These are phyloP conservation scores for Psettodes erumei DNA, from an alignment of 2,113 vertebrate species.

Conservation along the genomic window DNA sequence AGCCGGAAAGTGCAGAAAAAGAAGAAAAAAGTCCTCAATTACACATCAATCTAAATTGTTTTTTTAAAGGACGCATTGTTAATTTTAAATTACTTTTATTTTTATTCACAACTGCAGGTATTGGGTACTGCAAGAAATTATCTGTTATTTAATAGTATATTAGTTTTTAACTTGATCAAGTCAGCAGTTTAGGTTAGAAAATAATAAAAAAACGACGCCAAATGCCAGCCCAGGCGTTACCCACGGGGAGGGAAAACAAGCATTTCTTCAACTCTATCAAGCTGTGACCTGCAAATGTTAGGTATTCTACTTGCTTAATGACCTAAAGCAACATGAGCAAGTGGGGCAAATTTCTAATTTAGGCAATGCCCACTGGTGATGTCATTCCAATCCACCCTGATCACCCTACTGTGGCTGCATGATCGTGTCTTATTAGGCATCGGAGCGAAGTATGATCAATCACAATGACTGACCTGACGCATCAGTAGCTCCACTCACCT, in stretches of 20 bases:
- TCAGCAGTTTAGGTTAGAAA: background rate
- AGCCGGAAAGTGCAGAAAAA: background rate
- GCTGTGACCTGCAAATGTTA: background rate
- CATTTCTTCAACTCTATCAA: background rate
- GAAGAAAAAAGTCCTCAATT: background rate
- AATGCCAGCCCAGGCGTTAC: background rate
- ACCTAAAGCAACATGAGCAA: background rate
- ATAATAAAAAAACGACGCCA: background rate
- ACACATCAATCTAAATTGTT: background rate
- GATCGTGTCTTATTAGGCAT: background rate
- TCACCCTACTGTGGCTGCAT: no score
- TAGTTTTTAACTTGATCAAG: background rate
- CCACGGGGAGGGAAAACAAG: background rate
- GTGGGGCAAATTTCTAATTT: background rate
- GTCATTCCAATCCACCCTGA: no score
- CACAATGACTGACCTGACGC: background rate
- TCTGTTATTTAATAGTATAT: background rate
- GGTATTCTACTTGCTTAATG: background rate
- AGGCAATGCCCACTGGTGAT: background rate
- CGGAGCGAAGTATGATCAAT: background rate
- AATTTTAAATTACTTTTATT: no score
- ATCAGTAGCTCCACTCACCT: constrained; percentile 84
- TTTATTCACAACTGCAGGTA: background rate
- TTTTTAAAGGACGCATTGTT: background rate
- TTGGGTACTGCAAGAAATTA: background rate